Conservation (phyloP, 92 coral and sea anemone genomes). For the Palythoa grandiflora region DNA sequence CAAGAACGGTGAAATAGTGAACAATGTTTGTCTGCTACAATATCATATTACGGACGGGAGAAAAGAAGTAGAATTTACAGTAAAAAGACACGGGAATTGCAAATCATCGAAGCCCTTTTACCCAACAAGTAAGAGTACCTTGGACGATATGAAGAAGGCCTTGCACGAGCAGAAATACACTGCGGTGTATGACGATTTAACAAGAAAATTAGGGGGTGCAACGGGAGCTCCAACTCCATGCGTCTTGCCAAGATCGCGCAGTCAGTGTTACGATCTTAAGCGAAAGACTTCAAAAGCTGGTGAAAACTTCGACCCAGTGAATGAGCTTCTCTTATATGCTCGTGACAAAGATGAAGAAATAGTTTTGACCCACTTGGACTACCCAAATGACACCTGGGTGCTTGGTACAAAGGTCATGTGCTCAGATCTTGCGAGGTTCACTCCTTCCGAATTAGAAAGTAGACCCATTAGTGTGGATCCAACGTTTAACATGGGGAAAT, state of each 20-base stretch:
- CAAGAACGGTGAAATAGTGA: conserved; percentile 38
- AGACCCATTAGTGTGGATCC: conserved; percentile 59
- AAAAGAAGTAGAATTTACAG: conserved; percentile 23
- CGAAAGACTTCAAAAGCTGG: background rate
- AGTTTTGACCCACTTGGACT: background rate
- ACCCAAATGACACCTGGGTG: conserved; percentile 36
- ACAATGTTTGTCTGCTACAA: conserved; percentile 46
- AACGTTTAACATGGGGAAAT: conserved; percentile 62
- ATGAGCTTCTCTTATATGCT: conserved; percentile 16
- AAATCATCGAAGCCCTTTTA: background rate
- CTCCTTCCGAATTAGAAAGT: conserved; percentile 54
- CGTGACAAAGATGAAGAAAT: conserved; percentile 47
- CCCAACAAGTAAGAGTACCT: background rate
- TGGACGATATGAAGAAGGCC: conserved; percentile 3
- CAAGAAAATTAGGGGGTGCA: background rate
- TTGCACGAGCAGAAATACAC: background rate
- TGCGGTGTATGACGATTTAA: conserved; percentile 1
- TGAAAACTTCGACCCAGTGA: background rate
- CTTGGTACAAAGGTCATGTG: conserved; percentile 62
- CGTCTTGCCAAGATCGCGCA: conserved; percentile 10
- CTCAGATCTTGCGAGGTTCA: conserved; percentile 59
- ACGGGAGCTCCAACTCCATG: conserved; percentile 2
- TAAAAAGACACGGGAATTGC: conserved; percentile 6
- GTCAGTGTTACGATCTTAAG: conserved; percentile 13
- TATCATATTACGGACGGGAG: conserved; percentile 46